Evolutionary conservation across 2,113 vertebrate genomes (phyloP).

Genomic region (Microtus richardsoni): DNA sequence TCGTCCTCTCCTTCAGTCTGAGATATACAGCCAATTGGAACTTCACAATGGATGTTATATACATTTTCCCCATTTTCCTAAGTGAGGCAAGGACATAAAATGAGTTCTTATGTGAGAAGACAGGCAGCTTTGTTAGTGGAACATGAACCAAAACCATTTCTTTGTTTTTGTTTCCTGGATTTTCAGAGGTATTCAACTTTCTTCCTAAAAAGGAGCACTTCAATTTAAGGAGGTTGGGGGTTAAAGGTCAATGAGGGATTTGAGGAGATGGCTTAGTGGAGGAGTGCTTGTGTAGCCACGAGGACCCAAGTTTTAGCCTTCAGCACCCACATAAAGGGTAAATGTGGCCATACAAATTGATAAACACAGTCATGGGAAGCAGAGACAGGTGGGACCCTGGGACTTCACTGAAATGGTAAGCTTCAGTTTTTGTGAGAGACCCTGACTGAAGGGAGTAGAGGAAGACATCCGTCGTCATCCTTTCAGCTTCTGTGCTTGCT

Average conservation of each 20-base stretch:
- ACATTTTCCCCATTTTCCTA: not conserved
- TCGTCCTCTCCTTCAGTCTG: not conserved
- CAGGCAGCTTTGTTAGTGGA: not conserved
- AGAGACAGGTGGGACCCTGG: not conserved
- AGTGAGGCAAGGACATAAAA: not conserved
- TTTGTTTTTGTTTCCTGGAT: not conserved
- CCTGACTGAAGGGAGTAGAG: not conserved
- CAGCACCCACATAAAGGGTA: not conserved
- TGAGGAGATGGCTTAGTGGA: not conserved
- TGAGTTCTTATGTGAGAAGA: not conserved
- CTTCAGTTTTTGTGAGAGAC: not conserved
- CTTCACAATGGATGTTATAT: not conserved
- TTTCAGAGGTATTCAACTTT: not conserved
- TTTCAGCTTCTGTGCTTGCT: not conserved
- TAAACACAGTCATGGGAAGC: not conserved
- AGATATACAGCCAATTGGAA: not conserved
- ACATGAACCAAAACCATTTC: not conserved
- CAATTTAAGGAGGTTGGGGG: not conserved
- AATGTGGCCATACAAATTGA: not conserved
- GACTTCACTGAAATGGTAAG: not conserved
- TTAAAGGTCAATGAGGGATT: not conserved
- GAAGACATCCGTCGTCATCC: not conserved
- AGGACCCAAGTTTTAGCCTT: not conserved
- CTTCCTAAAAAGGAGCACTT: not conserved
- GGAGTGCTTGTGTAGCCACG: not conserved